Base-by-base conservation (phyloP, 2,888 invertebrate genomes). In the Operophtera brumata region DNA sequence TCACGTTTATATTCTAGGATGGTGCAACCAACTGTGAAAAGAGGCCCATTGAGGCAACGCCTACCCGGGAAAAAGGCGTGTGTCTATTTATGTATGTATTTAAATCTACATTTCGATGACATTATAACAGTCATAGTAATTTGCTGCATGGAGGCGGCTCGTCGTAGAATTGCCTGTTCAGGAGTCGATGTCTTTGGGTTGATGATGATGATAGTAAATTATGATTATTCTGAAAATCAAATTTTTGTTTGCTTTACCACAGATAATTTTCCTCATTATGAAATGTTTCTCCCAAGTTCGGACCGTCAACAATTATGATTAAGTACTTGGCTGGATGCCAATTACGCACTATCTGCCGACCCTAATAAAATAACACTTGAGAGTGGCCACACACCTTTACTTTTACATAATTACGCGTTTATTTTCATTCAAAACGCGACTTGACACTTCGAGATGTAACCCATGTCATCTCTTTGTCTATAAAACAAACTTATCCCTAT, bases 361-460 rank as follows among this genome's bases (percentile, higher is more conserved):
- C 77, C 80, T 81, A 81, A 84, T 82, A 82, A 81, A 77, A 78
- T 67, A 80, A 73, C 79, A 74, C 76, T 77, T 56, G 44, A 61
- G 36, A 47, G 45, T 45, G 60, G 52, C 67, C 66, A 82, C 82
- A 81, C 83, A 80, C 84, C 71, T 81, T 81, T 51, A 45, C 83
- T 68, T 78, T 71, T 67, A 75, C 70, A 80, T 84, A 82, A 85
- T 84, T 82, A 84, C 79, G 78, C 81, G 75, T 82, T 84, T 86
- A 87, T 87, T 87, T 86, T 82, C 86, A 82, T 81, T 82, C 77
- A 71, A 85, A 86, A 85, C 84, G 74, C 65, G 71, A 68, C 69
- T 75, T 81, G 84, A 82, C 85, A 84, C 78, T 69, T 75, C 67
- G 77, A 84, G 83, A 85, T 79, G 80, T 82, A 78, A 80, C 86